These are phyloP conservation scores for Meliscaeva auricollis DNA, from an alignment of 2,888 invertebrate genomes.

Conservation along the genomic window DNA sequence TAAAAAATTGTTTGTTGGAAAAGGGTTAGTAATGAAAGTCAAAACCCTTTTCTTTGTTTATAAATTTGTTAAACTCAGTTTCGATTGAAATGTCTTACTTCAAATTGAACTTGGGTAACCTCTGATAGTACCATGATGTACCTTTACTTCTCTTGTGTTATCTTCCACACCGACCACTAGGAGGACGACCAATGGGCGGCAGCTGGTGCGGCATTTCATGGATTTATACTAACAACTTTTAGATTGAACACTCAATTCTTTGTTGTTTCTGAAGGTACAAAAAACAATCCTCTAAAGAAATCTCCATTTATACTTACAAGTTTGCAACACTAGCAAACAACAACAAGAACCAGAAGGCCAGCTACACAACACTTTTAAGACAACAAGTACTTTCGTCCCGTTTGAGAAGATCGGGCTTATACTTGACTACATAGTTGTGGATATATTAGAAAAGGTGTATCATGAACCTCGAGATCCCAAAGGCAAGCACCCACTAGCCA, in stretches of 20 bases:
- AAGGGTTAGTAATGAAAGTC: too few species aligned
- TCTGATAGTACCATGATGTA: slow-evolving; percentile 11
- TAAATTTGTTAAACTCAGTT: slow-evolving; percentile 44
- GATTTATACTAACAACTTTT: slow-evolving; percentile 71
- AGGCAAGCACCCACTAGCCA: slow-evolving; percentile 60
- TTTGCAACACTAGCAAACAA: slow-evolving; percentile 21
- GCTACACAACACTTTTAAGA: slow-evolving; percentile 58
- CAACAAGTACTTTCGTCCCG: slow-evolving; percentile 44
- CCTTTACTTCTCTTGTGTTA: not conserved
- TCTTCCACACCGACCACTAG: slow-evolving; percentile 18
- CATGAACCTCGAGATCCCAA: slow-evolving; percentile 39
- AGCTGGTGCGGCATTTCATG: slow-evolving; percentile 33
- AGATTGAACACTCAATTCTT: slow-evolving; percentile 72
- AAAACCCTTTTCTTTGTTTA: too few species aligned
- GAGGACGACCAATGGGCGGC: slow-evolving; percentile 70
- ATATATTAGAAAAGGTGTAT: slow-evolving; percentile 65
- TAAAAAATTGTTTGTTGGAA: too few species aligned
- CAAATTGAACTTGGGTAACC: slow-evolving; percentile 70
- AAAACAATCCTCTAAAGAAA: slow-evolving; percentile 42
- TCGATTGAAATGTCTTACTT: slow-evolving; percentile 57
- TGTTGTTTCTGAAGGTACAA: slow-evolving; percentile 24
- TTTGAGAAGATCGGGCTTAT: slow-evolving; percentile 13
- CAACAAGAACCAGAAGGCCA: slow-evolving; percentile 52
- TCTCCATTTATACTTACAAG: slow-evolving; percentile 58
- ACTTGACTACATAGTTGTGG: slow-evolving; percentile 1